Percentiles rank a stretch among this genome's conserved stretches.
Evolutionary conservation across 2,888 invertebrate species (phyloP).

Genomic region (Homarus gammarus): DNA sequence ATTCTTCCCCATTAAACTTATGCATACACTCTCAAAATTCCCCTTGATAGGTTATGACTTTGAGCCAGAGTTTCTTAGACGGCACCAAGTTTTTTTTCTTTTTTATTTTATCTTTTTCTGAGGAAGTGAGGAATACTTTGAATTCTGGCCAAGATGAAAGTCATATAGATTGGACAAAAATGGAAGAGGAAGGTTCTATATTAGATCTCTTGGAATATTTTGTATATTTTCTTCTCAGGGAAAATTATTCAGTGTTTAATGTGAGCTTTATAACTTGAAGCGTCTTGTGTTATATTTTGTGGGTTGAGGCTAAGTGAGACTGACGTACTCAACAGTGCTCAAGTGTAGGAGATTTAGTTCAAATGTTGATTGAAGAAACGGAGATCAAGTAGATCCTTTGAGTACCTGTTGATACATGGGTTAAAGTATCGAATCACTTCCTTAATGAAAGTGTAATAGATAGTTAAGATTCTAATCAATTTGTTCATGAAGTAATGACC

Average conservation of each 20-base stretch:
- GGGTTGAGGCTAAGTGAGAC: no score
- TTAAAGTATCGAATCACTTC: no score
- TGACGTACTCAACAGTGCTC: no score
- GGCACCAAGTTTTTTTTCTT: background rate
- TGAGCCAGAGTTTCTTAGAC: background rate
- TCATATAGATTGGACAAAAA: background rate
- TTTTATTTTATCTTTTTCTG: background rate
- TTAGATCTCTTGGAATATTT: background rate
- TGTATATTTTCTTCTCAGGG: background rate
- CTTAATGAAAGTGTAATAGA: no score
- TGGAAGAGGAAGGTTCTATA: background rate
- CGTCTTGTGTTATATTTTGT: no score
- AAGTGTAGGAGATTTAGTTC: no score
- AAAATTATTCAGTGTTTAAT: background rate
- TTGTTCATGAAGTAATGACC: no score
- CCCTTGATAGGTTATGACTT: background rate
- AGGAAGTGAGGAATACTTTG: background rate
- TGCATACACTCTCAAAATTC: constrained; percentile 4
- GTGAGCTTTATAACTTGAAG: no score
- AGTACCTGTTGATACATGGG: no score
- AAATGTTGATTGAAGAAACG: no score
- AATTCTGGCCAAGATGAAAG: background rate
- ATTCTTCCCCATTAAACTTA: background rate
- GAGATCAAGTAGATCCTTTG: no score
- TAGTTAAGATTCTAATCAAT: no score